A percentile compares a stretch with the other conserved stretches of the same genome.
phyloP scores from a whole-genome alignment of 2,797 vertebrate species.

The Hydrophis major region DNA sequence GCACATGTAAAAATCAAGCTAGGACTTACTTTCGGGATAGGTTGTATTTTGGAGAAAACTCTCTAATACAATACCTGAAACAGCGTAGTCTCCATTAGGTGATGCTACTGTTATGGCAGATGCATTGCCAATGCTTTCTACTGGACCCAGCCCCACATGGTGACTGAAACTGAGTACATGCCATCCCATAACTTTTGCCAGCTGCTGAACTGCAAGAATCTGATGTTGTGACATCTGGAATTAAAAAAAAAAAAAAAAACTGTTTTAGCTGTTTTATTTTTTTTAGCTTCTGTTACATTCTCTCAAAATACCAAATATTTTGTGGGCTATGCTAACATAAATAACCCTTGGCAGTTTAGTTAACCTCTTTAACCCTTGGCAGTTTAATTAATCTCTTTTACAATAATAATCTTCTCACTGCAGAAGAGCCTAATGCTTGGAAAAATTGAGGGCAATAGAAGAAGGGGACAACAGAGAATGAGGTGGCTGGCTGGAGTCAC shows the following conservation, averaged over 20 bases:
- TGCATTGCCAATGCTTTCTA: conserved; percentile 96
- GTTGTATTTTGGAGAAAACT: too few species aligned
- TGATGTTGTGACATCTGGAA: conserved; percentile 98
- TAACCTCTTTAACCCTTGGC: not conserved
- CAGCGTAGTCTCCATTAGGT: conserved; percentile 88
- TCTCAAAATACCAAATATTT: not conserved
- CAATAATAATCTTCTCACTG: not conserved
- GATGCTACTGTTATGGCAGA: conserved; percentile 93
- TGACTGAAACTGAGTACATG: conserved; percentile 97
- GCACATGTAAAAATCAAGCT: too few species aligned
- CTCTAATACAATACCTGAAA: conserved; percentile 80
- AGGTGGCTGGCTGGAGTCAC: too few species aligned
- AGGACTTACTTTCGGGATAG: too few species aligned
- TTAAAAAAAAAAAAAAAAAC: not conserved
- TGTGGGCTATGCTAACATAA: not conserved
- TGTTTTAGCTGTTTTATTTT: not conserved
- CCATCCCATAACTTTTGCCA: conserved; percentile 99
- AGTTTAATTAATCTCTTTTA: not conserved
- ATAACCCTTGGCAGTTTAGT: not conserved
- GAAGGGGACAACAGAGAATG: too few species aligned
- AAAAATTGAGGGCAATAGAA: too few species aligned
- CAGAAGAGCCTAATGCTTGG: too few species aligned
- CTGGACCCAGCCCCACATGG: conserved; percentile 89
- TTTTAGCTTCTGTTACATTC: not conserved
- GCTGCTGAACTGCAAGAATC: conserved; percentile 95